Base-by-base conservation (phyloP, 2,888 invertebrate species). In the Mongoloraphidia duomilia region DNA sequence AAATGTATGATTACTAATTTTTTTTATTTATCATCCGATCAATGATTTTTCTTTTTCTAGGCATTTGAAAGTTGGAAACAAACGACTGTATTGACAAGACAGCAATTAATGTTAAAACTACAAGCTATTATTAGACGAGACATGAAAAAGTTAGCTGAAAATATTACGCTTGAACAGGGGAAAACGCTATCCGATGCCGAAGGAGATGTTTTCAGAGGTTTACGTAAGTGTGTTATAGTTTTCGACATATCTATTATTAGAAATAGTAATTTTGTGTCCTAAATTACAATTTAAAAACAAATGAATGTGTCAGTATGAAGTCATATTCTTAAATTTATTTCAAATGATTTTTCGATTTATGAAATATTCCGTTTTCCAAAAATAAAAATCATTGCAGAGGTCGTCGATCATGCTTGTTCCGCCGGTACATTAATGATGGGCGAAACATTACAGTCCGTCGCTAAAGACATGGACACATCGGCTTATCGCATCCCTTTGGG, bases 111-210 rank as follows among this genome's bases (percentile, higher is more conserved):
- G 68, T 65, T 64, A 57, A 79, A 82, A 66, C 74, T 82, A 56
- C 93, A 93, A 61, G 82, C 85, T 34, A 75, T 93, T 35, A 82
- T 96, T 59, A 82, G 88, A 63, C 78, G 84, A 45, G 92, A 96
- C 64, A 83, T 92, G 76, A 82, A 85, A 69, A 83, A 85, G 63
- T 67, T 98, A 56, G 95, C 97, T 0, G 82, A 83, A 54, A 91
- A 83, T 65, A 89, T 99, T 53, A 97, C 97, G 2, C 71, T 77
- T 57, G 98, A 99, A 65, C 97, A 98, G 70, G 98, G 98, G 49
- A 98, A 98, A 67, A 98, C 98, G 0, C 72, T 92, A 54, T 81
- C 84, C 10, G 98, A 98, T 71, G 97, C 98, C 1, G 95, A 97
- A 66, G 98, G 98, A 38, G 98, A 99, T 70, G 96, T 98, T 3